A percentile compares a stretch with the other conserved stretches of the same genome.
phyloP scores from a whole-genome alignment of 2,113 vertebrate genomes.

The Sander lucioperca region DNA sequence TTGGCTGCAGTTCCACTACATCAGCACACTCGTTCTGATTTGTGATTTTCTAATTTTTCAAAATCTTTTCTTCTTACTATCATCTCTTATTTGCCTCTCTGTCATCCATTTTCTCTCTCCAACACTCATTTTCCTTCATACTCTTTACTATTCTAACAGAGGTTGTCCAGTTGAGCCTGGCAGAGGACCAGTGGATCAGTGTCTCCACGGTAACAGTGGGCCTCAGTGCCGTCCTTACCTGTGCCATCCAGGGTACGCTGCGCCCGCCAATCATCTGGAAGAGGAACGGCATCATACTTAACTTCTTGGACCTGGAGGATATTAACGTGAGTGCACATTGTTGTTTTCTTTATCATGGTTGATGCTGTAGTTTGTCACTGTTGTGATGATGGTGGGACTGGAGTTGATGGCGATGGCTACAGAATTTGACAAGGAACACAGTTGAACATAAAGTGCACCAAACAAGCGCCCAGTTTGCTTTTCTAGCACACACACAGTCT shows the following conservation, averaged over 20 bases:
- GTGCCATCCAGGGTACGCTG: slow-evolving; percentile 89
- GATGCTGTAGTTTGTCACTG: not conserved
- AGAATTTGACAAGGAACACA: not conserved
- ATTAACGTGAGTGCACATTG: slow-evolving; percentile 88
- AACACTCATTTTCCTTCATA: not conserved
- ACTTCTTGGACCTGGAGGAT: slow-evolving; percentile 94
- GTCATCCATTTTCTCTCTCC: not conserved
- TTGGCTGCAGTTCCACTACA: slow-evolving; percentile 47
- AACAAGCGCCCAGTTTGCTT: not conserved
- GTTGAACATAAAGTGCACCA: not conserved
- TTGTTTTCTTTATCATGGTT: not conserved
- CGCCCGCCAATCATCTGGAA: slow-evolving; percentile 95
- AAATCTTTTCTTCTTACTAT: not conserved
- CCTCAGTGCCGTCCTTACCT: slow-evolving; percentile 91
- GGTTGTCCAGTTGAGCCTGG: slow-evolving; percentile 91
- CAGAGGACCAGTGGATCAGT: slow-evolving; percentile 86
- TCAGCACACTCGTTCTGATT: slow-evolving; percentile 54
- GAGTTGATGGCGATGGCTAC: not conserved
- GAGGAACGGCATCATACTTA: slow-evolving; percentile 91
- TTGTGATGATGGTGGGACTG: not conserved
- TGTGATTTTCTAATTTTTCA: slow-evolving; percentile 23
- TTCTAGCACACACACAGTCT: not conserved
- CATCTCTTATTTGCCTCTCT: not conserved
- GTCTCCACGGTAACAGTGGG: slow-evolving; percentile 92
- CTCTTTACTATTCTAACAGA: slow-evolving; percentile 81